A percentile compares a stretch with the other conserved stretches of the same genome.
Evolutionary conservation across 2,888 invertebrate genomes (phyloP).

Genomic region (Mythimna impura): DNA sequence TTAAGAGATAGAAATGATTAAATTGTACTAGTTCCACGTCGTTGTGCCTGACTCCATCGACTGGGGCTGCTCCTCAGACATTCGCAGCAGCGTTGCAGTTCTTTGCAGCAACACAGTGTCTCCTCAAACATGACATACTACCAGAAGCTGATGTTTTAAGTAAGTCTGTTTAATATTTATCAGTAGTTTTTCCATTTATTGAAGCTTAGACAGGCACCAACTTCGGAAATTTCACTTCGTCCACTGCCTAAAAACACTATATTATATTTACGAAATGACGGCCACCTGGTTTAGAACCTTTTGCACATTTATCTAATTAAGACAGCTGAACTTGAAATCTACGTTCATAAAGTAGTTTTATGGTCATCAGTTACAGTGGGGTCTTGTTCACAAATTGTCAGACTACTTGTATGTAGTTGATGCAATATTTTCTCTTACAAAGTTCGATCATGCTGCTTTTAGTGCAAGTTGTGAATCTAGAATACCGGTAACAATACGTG

Average conservation of each 20-base stretch:
- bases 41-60: background rate
- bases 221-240: background rate
- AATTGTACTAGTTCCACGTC: background rate
- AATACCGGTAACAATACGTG: too few relatives aligned
- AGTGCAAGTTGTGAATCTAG: background rate
- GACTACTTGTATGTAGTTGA: background rate
- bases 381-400: background rate
- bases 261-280: too few relatives aligned
- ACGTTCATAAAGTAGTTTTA: background rate
- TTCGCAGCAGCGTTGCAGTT: constrained; percentile 16
- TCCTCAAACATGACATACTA: background rate
- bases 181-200: background rate
- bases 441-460: background rate
- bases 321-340: background rate
- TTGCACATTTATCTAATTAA: background rate
- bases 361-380: background rate
- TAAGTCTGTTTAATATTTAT: background rate
- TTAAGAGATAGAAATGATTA: background rate
- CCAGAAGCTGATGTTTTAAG: constrained; percentile 8
- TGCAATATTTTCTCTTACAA: background rate
- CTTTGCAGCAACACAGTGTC: constrained; percentile 1
- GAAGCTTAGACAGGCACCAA: background rate
- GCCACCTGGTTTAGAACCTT: too few relatives aligned
- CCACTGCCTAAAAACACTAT: too few relatives aligned
- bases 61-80: background rate